Conservation (phyloP, 2,113 vertebrate genomes). For the Panthera tigris region DNA sequence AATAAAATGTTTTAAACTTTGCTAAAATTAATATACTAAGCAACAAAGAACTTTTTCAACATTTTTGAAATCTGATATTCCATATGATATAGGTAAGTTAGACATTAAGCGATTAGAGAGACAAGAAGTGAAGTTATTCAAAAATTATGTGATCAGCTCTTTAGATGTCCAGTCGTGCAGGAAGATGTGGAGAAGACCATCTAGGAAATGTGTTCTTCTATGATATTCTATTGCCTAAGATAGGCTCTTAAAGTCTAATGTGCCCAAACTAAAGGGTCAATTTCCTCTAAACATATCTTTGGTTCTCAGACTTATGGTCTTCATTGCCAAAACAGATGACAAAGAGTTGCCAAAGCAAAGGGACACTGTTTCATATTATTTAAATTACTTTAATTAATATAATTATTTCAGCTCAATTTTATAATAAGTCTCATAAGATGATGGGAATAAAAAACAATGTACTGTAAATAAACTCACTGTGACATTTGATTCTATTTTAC, state of each 20-base stretch:
- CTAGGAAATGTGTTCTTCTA: constrained; percentile 81
- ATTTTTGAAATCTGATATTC: background rate
- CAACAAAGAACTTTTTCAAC: background rate
- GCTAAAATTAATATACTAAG: background rate
- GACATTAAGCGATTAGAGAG: background rate
- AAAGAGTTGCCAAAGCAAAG: constrained; percentile 80
- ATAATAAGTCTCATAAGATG: background rate
- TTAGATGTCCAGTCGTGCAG: constrained; percentile 82
- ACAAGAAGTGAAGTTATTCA: background rate
- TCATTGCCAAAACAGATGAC: constrained; percentile 77
- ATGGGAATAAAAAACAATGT: background rate
- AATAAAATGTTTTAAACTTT: background rate
- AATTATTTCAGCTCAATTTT: background rate
- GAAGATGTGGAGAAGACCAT: constrained; percentile 80
- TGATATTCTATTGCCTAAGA: constrained; percentile 76
- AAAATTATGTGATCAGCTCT: background rate
- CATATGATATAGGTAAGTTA: background rate
- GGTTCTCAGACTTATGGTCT: constrained; percentile 78
- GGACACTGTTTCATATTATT: constrained; percentile 50
- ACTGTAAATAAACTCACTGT: background rate
- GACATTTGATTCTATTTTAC: background rate
- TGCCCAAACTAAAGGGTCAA: constrained; percentile 79
- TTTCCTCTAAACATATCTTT: constrained; percentile 79
- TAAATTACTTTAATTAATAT: background rate
- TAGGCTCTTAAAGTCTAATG: constrained; percentile 78